Evolutionary conservation across 2,797 vertebrate species (phyloP).

Genomic region (Jordanella pulchra): DNA sequence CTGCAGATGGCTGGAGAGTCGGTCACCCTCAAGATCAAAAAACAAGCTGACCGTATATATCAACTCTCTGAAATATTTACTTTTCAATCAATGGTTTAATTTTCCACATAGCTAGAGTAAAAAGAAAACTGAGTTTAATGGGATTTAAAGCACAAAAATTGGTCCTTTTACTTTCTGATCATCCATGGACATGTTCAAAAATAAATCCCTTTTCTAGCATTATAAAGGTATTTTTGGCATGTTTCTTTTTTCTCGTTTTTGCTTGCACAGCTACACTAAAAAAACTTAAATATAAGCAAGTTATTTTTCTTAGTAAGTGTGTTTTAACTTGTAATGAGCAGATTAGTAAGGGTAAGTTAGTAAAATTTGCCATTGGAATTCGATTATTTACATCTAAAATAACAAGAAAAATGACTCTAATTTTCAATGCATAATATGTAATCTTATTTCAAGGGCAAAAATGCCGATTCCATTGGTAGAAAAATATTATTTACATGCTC

Average conservation of each 20-base stretch:
- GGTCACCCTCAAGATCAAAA: constrained; percentile 97
- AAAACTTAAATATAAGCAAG: too few relatives aligned
- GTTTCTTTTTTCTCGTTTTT: neutral
- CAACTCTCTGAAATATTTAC: too few relatives aligned
- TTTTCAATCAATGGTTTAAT: neutral
- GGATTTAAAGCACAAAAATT: neutral
- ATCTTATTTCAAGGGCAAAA: too few relatives aligned
- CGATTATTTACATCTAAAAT: too few relatives aligned
- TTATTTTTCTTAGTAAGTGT: too few relatives aligned
- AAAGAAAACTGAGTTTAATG: neutral
- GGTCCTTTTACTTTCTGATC: neutral
- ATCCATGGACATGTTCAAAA: neutral
- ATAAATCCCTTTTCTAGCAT: neutral
- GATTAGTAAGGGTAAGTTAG: too few relatives aligned
- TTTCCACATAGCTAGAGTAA: neutral
- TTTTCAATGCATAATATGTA: too few relatives aligned
- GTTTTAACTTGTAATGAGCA: too few relatives aligned
- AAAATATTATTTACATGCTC: too few relatives aligned
- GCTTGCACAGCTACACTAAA: neutral
- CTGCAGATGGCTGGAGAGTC: constrained; percentile 96
- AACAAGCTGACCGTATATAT: constrained; percentile 86
- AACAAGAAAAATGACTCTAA: too few relatives aligned
- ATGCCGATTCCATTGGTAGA: too few relatives aligned
- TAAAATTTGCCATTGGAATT: too few relatives aligned
- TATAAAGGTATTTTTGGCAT: neutral